Conservation (phyloP, 2,113 vertebrate genomes). For the Dipodomys merriami region DNA sequence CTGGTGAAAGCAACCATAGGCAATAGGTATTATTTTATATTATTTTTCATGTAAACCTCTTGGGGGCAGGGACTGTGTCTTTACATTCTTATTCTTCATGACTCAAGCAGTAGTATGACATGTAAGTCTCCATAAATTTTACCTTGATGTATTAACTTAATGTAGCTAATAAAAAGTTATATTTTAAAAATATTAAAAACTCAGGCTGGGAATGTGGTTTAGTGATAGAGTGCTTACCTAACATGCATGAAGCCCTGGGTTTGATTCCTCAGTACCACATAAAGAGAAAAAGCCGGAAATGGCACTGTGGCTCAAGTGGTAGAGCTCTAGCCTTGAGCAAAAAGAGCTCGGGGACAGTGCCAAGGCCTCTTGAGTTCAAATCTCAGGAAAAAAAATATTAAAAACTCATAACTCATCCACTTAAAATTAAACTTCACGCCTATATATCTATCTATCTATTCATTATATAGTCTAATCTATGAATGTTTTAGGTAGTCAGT, state of each 20-base stretch:
- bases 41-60: neutral
- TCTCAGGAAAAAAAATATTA: neutral
- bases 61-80: neutral
- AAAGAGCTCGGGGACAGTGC: too few relatives aligned
- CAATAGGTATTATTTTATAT: neutral
- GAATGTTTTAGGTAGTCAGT: neutral
- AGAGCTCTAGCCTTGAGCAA: too few relatives aligned
- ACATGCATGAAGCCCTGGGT: too few relatives aligned
- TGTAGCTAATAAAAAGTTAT: conserved; percentile 11
- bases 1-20: neutral
- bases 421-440: neutral
- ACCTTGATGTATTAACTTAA: neutral
- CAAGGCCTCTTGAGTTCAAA: too few relatives aligned
- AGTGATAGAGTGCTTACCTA: too few relatives aligned
- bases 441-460: too few relatives aligned
- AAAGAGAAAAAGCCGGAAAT: too few relatives aligned
- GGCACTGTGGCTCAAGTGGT: too few relatives aligned
- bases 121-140: neutral
- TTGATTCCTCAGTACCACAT: too few relatives aligned
- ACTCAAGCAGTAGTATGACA: neutral
- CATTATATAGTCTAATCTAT: neutral
- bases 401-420: neutral
- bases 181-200: conserved; percentile 22
- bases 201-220: neutral
- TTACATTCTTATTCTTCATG: neutral